phyloP scores from a whole-genome alignment of 2,113 vertebrate genomes.

The Platanista minor region DNA sequence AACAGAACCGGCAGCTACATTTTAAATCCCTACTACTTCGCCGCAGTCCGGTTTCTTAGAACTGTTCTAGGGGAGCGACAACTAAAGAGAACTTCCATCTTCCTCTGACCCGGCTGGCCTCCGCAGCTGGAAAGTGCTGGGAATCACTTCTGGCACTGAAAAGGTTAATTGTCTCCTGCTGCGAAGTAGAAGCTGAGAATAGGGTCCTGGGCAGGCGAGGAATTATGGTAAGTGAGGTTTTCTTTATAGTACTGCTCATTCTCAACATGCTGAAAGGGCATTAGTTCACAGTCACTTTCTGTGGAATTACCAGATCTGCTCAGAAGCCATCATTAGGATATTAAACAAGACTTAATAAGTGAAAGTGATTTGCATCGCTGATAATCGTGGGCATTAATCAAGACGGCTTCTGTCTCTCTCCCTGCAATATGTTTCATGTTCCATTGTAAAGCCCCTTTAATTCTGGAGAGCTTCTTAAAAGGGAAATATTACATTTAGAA shows the following conservation, averaged over 20 bases:
- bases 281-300: constrained; percentile 88
- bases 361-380: constrained; percentile 99
- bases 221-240: constrained; percentile 86
- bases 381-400: constrained; percentile 99
- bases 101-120: constrained; percentile 79
- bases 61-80: constrained; percentile 75
- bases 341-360: constrained; percentile 99
- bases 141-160: constrained; percentile 83
- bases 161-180: constrained; percentile 86
- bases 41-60: constrained; percentile 65
- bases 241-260: constrained; percentile 82
- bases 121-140: constrained; percentile 81
- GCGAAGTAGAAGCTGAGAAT: constrained; percentile 80
- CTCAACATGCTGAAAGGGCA: constrained; percentile 85
- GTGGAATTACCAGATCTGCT: constrained; percentile 94
- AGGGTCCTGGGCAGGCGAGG: constrained; percentile 81
- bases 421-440: constrained; percentile 93
- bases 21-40: background rate
- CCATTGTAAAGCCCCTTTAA: constrained; percentile 95
- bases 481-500: constrained; percentile 87
- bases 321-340: constrained; percentile 99
- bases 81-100: constrained; percentile 82
- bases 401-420: constrained; percentile 92
- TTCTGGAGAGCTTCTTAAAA: constrained; percentile 93
- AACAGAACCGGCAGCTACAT: background rate